Evolutionary conservation across 2,797 vertebrate genomes (phyloP), one percentile per base, ranked within the genome.

Genomic region (Potorous gilbertii): DNA sequence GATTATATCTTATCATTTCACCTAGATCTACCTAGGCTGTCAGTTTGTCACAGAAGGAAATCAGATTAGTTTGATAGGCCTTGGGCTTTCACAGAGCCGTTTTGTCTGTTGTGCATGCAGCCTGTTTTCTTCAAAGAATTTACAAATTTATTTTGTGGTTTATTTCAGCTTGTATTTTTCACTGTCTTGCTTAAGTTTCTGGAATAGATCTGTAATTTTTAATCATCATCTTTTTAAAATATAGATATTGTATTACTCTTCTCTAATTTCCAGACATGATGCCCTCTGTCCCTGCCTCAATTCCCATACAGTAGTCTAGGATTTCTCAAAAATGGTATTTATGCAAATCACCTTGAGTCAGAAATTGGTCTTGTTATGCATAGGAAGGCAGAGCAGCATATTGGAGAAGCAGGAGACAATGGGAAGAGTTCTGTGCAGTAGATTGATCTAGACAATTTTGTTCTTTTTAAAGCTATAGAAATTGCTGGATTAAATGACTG

Each of bases 131-230:
- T 10, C 34, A 93, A 94, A 31, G n/a, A 56, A 46, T 66, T 54
- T 18, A 54, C 57, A 59, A 90, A 16, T 94, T 31, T 54, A 55
- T 46, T 92, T 55, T 59, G 12, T 93, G 52, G 87, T 50, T 40
- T 2, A n/a, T 92, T 91, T 93, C 54, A 28, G 57, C 56, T 21
- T 74, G 0, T 52, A 21, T 74, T 96, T 92, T 94, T 46, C 40
- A 87, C 40, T 11, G 21, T 94, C 10, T 87, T 90, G n/a, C 89
- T 90, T 91, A 93, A 92, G 52, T 28, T 62, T 50, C 74, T 87
- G 40, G 24, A 50, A 50, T 1, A 55, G 40, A 59, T 94, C 57
- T 95, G 6, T 94, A 52, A 74, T 91, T 50, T 55, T 21, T 46
- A 62, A 4, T 59, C 52, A 87, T 62, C 2, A 8, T 55, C 18